Evolutionary conservation across 2,113 vertebrate genomes (phyloP).

Genomic region (Orientallactaga bullata): DNA sequence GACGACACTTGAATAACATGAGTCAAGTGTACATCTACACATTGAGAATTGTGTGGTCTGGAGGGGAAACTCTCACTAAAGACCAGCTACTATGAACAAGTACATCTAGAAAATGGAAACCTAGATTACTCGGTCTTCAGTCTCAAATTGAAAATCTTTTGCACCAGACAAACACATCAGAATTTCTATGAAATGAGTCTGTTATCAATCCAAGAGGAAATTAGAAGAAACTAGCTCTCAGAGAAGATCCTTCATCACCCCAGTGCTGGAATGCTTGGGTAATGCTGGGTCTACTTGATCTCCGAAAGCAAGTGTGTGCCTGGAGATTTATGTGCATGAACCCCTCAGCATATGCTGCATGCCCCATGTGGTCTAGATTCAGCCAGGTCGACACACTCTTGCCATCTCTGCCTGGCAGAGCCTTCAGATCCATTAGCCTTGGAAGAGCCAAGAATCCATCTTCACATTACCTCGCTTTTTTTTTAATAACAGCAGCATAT

Average conservation of each 20-base stretch:
- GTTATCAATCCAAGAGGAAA: neutral
- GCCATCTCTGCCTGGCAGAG: neutral
- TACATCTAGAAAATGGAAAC: neutral
- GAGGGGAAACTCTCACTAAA: rapidly evolving
- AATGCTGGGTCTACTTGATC: neutral
- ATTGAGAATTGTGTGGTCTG: neutral
- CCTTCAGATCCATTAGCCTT: neutral
- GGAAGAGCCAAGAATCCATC: neutral
- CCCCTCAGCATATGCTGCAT: neutral
- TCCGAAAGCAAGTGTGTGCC: neutral
- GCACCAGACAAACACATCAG: neutral
- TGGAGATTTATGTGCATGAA: slow-evolving; percentile 2
- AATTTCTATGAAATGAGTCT: neutral
- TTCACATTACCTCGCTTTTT: neutral
- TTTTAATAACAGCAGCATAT: neutral
- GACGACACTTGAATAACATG: neutral
- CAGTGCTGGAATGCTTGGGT: neutral
- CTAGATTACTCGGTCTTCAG: neutral
- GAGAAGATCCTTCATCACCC: neutral
- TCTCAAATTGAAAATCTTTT: neutral
- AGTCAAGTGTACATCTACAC: neutral
- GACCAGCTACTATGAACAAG: neutral
- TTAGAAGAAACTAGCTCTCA: neutral
- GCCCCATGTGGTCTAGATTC: neutral
- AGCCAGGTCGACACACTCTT: neutral